phyloP scores from a whole-genome alignment of 2,113 vertebrate species.

The Motacilla tschutschensis region DNA sequence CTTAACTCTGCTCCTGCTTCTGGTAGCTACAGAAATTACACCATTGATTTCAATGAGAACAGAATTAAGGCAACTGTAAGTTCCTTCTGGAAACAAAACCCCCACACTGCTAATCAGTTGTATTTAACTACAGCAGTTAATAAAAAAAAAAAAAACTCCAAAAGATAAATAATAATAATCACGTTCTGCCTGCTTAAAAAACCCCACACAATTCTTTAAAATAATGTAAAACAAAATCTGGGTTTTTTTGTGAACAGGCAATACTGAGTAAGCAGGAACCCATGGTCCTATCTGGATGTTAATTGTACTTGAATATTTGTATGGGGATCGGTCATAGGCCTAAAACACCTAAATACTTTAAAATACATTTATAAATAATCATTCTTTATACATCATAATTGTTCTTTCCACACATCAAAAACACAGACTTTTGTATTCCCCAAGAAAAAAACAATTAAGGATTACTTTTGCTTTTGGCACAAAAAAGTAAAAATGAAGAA shows the following conservation, averaged over 20 bases:
- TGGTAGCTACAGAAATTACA: background rate
- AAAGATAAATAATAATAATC: constrained; percentile 46
- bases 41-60: background rate
- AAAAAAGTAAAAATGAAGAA: constrained; percentile 17
- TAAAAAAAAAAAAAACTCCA: background rate
- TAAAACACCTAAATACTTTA: constrained; percentile 18
- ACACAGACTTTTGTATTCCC: background rate
- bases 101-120: background rate
- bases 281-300: background rate
- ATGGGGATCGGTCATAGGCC: background rate
- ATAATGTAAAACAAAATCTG: background rate
- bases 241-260: background rate
- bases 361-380: constrained; percentile 34
- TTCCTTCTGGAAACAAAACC: background rate
- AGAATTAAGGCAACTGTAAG: background rate
- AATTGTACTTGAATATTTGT: background rate
- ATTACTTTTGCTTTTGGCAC: constrained; percentile 19
- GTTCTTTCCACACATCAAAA: background rate
- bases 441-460: background rate
- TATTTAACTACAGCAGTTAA: background rate
- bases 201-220: background rate
- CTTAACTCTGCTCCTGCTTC: constrained; percentile 1
- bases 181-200: background rate
- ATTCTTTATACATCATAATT: constrained; percentile 35
- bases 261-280: background rate